Evolutionary conservation across 2,797 vertebrate species (phyloP), one percentile per base, ranked within the genome.

Genomic region (Coregonus ussuriensis): DNA sequence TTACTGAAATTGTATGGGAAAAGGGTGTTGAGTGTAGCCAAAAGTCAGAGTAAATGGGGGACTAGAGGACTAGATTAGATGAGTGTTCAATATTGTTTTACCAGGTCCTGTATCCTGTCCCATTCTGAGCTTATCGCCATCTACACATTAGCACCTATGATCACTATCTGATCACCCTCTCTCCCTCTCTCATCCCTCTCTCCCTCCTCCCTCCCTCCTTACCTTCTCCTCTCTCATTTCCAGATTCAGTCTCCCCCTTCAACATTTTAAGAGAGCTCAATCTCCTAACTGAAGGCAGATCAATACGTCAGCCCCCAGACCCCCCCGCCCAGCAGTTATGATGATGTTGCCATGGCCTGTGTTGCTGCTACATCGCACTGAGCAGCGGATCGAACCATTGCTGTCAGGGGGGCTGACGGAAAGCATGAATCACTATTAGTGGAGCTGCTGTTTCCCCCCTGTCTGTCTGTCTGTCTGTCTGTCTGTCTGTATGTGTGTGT

Each of bases 361-460:
- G 85, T 88, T 85, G 81, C 85, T 84, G 93, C 95, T 94, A 94
- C 94, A 94, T 93, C 75, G 87, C 81, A 82, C 90, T 85, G 89
- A 88, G 89, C 95, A 94, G 93, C 89, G 94, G 94, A 96, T 96
- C 94, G 94, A 96, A 94, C 93, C 92, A 81, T 78, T 89, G 87
- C 95, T 95, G 94, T 91, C 93, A 94, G 86, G 89, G 90, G 88
- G 88, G 76, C 76, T 93, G 95, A 96, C 93, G 93, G 93, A 93
- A 91, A 90, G 88, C 94, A 95, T 95, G 93, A 95, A 95, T 95
- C 95, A 95, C 91, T 89, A 93, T 95, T 94, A 95, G 91, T 88
- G 88, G 83, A 91, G 90, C 87, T 88, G 89, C 83, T 92, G 88
- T 91, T 91, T 86, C 83, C 85, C 87, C 84, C 82, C 81, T 66